Evolutionary conservation across 2,888 invertebrate species (phyloP), one percentile per base, ranked within the genome.

Genomic region (Ceramica pisi): DNA sequence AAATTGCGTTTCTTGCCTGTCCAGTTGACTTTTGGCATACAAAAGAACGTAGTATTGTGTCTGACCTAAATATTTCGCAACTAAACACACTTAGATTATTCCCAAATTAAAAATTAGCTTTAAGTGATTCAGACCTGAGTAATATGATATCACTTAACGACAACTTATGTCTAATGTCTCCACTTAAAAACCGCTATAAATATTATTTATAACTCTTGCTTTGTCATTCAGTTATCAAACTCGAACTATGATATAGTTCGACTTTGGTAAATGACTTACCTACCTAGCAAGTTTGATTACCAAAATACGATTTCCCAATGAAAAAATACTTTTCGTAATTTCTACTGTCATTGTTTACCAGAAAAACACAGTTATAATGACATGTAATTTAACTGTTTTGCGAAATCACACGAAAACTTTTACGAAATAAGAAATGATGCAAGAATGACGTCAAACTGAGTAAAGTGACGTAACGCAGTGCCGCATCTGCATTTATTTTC

Each of bases 401-500:
- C 26, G 41, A 44, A 48, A 48, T 35, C 7, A 3, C 31, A 23
- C 10, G 26, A 31, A 31, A 50, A 8, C 48, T 48, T 53, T 55
- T 35, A 48, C 19, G 23, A 50, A 48, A 48, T 12, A 19, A 46
- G 5, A 38, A 16, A 38, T 75, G 61, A 62, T 62, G 69, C 61
- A 75, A 75, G 16, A 69, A 38, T 51, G 44, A 62, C 50, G 48
- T 21, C 7, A 35, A 55, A 64, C 64, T 75, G 23, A 12, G 31
- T 26, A 59, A 35, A 46, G 35, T 61, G 68, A 71, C 31, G 64
- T 53, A 59, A 41, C 51, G 31, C 26, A 50, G 60, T 72, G 57
- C 0, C 65, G 46, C 14, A 51, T 71, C 76, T 77, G 50, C 44
- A 26, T 72, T 71, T 64, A 60, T 71, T 50, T 50, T 31, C 38